Evolutionary conservation across 2,797 vertebrate species (phyloP), one percentile per base, ranked within the genome.

Genomic region (Emydoidea blandingii): DNA sequence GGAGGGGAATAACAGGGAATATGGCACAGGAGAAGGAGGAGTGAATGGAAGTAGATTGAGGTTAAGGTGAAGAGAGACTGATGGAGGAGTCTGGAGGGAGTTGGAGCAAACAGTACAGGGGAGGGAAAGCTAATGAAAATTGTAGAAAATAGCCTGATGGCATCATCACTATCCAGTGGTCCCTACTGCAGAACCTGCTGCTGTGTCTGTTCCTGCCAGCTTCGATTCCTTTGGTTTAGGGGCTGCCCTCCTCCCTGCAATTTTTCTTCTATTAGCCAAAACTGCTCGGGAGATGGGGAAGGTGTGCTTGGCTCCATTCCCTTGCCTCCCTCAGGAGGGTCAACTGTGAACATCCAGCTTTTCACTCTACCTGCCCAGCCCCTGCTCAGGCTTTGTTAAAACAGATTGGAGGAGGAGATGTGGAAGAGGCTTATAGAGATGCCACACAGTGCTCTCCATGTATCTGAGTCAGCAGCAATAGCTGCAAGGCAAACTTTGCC

Each of bases 231-330:
- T 29, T 54, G 2, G 7, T 41, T 49, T 21, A 27, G 34, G 12
- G 88, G 7, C 21, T 29, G 19, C 16, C 37, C 37, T 27, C 74
- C 56, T 1, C 14, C 34, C 19, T 1, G 31, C 50, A 37, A 31
- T 1, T 1, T 0, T 0, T 50, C 52, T 12, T 16, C 14, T 62
- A 14, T 3, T 29, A 76, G 44, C 25, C 15, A 0, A 47, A 76
- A 0, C 59, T 52, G 47, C 27, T 65, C 9, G 3, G 68, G 41
- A 47, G 23, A 76, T 76, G 27, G 41, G 12, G 25, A 47, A 76
- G 23, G 12, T 44, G 27, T 47, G 25, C 72, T 76, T 76, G 14
- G 12, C 12, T 76, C 41, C 27, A 47, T 29, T 76, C 27, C 72
- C 41, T 37, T 44, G 5, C 41, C 21, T 44, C 41, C 19, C 16